These are phyloP conservation scores for Aurelia coerulea DNA, from an alignment of 30 jellyfish, hydroid and myxozoan species.

Conservation along the genomic window DNA sequence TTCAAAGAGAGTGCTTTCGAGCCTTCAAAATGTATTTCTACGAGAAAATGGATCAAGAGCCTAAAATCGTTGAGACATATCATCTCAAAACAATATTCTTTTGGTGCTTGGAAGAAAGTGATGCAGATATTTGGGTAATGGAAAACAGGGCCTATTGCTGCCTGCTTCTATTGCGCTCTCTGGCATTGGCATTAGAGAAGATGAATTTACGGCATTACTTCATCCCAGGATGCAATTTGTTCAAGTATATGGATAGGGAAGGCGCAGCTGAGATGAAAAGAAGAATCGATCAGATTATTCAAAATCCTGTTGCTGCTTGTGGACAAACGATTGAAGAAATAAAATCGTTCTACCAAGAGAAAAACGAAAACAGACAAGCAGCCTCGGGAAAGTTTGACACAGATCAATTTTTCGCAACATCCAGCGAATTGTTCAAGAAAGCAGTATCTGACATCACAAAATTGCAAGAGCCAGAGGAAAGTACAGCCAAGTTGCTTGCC, in stretches of 20 bases:
- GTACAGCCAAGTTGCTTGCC: too few species aligned
- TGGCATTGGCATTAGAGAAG: conserved; percentile 1
- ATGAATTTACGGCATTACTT: conserved; percentile 32
- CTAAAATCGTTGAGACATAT: conserved; percentile 36
- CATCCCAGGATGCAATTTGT: conserved; percentile 46
- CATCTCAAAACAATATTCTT: conserved; percentile 53
- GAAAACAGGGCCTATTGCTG: conserved; percentile 49
- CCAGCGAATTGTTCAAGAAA: too few species aligned
- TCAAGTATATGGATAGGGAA: conserved; percentile 20
- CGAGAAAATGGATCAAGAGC: conserved; percentile 49
- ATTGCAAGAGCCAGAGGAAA: too few species aligned
- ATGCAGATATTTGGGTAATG: conserved; percentile 22
- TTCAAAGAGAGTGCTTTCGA: conserved; percentile 50
- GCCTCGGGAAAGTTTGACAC: too few species aligned
- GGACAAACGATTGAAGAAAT: conserved; percentile 33
- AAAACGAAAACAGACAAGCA: too few species aligned
- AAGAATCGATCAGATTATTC: conserved; percentile 6
- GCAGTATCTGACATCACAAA: too few species aligned
- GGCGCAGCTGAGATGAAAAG: neutral
- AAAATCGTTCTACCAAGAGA: conserved; percentile 7
- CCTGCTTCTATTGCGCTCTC: conserved; percentile 16
- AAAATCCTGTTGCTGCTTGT: conserved; percentile 41
- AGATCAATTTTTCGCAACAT: too few species aligned
- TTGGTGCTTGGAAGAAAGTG: conserved; percentile 40
- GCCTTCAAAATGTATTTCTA: conserved; percentile 49